These are phyloP conservation scores for Synchiropus splendidus DNA, from an alignment of 2,113 vertebrate genomes.

Conservation along the genomic window DNA sequence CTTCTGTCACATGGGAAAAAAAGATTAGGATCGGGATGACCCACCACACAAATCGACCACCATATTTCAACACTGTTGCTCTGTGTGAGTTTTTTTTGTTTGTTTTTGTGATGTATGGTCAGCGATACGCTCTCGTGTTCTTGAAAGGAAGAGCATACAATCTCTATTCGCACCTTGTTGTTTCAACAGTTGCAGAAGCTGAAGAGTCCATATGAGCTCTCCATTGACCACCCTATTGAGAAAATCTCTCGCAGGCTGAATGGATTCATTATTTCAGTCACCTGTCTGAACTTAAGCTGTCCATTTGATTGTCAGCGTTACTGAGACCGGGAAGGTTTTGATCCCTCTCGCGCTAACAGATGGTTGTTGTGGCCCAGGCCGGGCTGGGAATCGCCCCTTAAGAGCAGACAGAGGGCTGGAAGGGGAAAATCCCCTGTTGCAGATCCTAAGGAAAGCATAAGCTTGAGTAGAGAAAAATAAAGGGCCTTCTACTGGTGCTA, in stretches of 20 bases:
- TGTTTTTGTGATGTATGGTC: background rate
- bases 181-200: background rate
- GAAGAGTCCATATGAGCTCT: constrained; percentile 47
- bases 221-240: constrained; percentile 40
- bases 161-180: no score
- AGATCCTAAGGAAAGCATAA: constrained; percentile 95
- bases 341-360: constrained; percentile 90
- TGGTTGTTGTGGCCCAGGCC: constrained; percentile 77
- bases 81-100: background rate
- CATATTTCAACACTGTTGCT: no score
- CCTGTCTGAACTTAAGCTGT: constrained; percentile 74
- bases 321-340: constrained; percentile 74
- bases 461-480: constrained; percentile 98
- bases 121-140: no score
- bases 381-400: constrained; percentile 78
- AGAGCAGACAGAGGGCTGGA: constrained; percentile 80
- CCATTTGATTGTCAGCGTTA: constrained; percentile 68
- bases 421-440: constrained; percentile 89
- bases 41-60: background rate
- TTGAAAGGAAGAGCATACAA: no score
- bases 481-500: constrained; percentile 96
- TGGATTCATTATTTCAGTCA: constrained; percentile 66
- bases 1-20: constrained; percentile 88
- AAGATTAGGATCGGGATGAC: constrained; percentile 76
- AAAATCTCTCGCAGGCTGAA: constrained; percentile 40